Evolutionary conservation across 2,797 vertebrate species (phyloP), one percentile per base, ranked within the genome.

Genomic region (Spinus olivaceus): DNA sequence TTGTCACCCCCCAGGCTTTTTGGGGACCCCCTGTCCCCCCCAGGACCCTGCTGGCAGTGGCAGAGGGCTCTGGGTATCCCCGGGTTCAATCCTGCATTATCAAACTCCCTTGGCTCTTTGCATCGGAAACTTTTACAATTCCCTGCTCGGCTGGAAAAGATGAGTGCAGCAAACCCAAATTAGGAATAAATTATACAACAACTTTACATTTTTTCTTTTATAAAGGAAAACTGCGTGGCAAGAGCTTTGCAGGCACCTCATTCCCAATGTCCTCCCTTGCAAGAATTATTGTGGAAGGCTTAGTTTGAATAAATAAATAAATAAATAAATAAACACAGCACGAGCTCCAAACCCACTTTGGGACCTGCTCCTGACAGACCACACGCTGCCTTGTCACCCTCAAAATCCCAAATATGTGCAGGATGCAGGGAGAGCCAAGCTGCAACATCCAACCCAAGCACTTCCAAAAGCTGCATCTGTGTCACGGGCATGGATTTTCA

Each of bases 101-200:
- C 95, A 96, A 93, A 94, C 67, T 72, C 44, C 87, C 81, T 92
- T 96, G 95, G 82, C 96, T 95, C 90, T 83, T 84, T 6, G 79
- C 91, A 41, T 90, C 60, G 92, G 92, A 96, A 96, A 97, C 88
- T 95, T 96, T 94, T 94, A 96, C 90, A 94, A 88, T 86, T 78
- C 90, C 54, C 91, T 56, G 81, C 93, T 81, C 86, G 82, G 86
- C 95, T 96, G 92, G 95, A 92, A 95, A 87, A 76, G 91, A 96
- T 86, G 96, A 95, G 92, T 95, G 95, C 96, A 97, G 95, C 93
- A 95, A 97, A 92, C 84, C 93, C 96, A 97, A 94, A 95, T 95
- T 92, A 95, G 92, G 95, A 97, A 96, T 97, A 95, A 96, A 97
- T 97, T 95, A 96, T 95, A 95, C 93, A 96, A 96, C 95, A 92